Evolutionary conservation across 2,888 invertebrate genomes (phyloP), one percentile per base, ranked within the genome.

Genomic region (Epinotia demarniana): DNA sequence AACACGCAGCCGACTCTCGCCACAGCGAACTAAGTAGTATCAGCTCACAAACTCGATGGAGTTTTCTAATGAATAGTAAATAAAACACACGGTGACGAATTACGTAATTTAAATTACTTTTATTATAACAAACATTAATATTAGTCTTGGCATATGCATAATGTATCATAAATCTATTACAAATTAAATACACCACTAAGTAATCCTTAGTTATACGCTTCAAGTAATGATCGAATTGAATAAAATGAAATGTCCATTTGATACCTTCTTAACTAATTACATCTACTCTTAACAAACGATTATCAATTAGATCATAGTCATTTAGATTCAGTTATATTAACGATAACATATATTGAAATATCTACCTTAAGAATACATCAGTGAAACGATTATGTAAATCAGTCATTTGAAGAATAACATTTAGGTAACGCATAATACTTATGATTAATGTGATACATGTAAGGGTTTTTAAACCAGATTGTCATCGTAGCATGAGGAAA

Each of bases 331-430:
- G 79, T 80, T 83, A 83, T 72, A 81, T 81, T 82, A 81, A 85
- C 77, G 81, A 80, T 81, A 80, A 75, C 75, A 78, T 76, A 70
- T 79, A 78, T 80, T 80, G 77, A 75, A 78, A 79, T 78, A 79
- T 88, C 87, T 68, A 79, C 64, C 84, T 89, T 87, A 82, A 78
- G 64, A 80, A 84, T 87, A 87, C 82, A 72, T 82, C 80, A 86
- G 86, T 86, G 85, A 89, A 89, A 89, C 83, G 86, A 87, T 90
- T 87, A 85, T 89, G 87, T 90, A 90, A 90, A 90, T 91, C 91
- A 91, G 90, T 91, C 90, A 82, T 90, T 90, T 88, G 87, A 90
- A 89, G 83, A 87, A 86, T 87, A 89, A 86, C 80, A 82, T 85
- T 84, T 79, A 85, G 69, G 46, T 69, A 60, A 69, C 69, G 85